Evolutionary conservation across 1,140 invertebrate genomes (phyloP).

Genomic region (Acromyrmex heyeri): DNA sequence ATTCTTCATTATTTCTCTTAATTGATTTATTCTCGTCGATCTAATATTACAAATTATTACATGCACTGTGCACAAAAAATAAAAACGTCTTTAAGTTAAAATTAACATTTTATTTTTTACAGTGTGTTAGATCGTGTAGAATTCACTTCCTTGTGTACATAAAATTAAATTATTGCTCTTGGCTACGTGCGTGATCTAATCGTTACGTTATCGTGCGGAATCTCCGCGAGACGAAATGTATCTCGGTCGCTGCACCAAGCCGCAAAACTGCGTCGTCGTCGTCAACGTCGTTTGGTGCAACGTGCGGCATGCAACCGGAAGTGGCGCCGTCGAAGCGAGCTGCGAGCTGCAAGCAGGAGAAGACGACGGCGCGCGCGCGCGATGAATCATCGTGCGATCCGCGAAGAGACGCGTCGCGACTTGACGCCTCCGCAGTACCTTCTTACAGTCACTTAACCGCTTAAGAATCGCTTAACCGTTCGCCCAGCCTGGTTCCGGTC

Average conservation of each 20-base stretch:
- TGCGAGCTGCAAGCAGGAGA: background rate
- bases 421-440: conserved; percentile 51
- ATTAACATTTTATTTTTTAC: too few relatives aligned
- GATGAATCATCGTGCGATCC: conserved; percentile 48
- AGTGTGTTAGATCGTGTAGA: background rate
- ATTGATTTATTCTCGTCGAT: too few relatives aligned
- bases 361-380: conserved; percentile 11
- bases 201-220: background rate
- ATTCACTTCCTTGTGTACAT: background rate
- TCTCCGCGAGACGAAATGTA: background rate
- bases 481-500: conserved; percentile 25
- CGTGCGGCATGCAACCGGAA: conserved; percentile 34
- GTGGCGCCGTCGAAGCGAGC: conserved; percentile 38
- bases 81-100: too few relatives aligned
- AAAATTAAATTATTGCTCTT: background rate
- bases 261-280: conserved; percentile 22
- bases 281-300: too few relatives aligned
- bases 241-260: conserved; percentile 9
- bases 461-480: conserved; percentile 41
- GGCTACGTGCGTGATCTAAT: background rate
- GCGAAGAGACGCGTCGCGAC: conserved; percentile 47
- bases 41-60: background rate
- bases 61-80: background rate
- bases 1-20: too few relatives aligned
- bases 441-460: conserved; percentile 53